These are phyloP conservation scores for Nycticorax nycticorax DNA, from an alignment of 2,113 vertebrate genomes.

Conservation along the genomic window DNA sequence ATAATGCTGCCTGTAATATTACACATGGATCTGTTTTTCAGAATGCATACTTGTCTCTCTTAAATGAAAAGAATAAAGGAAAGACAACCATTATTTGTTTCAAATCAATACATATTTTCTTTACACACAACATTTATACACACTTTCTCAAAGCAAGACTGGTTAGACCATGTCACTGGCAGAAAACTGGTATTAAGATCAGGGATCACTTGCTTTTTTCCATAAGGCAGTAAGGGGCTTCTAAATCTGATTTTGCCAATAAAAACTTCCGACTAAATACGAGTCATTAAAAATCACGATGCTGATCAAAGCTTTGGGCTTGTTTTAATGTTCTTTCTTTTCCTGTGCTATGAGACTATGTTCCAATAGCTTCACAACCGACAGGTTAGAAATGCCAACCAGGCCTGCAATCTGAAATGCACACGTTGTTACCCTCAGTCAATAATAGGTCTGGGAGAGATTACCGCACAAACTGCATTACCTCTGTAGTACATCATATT, in stretches of 20 bases:
- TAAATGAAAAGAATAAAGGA: background rate
- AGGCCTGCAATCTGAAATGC: background rate
- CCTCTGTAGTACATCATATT: background rate
- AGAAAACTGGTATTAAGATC: background rate
- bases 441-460: background rate
- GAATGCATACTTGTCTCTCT: background rate
- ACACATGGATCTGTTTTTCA: background rate
- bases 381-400: background rate
- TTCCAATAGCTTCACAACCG: background rate
- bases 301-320: background rate
- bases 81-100: background rate
- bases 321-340: background rate
- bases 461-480: background rate
- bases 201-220: background rate
- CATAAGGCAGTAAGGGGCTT: background rate
- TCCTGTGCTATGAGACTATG: background rate
- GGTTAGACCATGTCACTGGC: background rate
- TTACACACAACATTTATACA: background rate
- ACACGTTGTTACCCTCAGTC: background rate
- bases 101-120: background rate
- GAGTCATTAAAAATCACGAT: background rate
- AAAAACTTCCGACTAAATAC: background rate
- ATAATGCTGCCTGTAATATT: background rate
- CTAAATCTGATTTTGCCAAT: background rate
- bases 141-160: background rate